Evolutionary conservation across 2,888 invertebrate species (phyloP).

Genomic region (Patella ulyssiponensis): DNA sequence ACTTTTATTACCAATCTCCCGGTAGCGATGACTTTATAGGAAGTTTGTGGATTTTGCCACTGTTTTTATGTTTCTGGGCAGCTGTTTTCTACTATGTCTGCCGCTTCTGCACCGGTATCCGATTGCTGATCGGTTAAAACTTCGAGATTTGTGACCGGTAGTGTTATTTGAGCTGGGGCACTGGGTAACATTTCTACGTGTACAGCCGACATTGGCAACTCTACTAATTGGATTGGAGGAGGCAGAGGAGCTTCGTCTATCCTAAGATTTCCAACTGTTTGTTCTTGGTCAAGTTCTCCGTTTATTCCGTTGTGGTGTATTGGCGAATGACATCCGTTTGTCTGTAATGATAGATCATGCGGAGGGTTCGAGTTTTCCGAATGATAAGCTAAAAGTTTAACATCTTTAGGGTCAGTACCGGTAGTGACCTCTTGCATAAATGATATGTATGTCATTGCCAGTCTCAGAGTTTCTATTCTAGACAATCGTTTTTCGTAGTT

Average conservation of each 20-base stretch:
- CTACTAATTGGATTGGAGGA: background rate
- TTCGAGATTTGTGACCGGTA: background rate
- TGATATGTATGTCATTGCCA: slow-evolving; percentile 96
- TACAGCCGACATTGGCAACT: background rate
- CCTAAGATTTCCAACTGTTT: background rate
- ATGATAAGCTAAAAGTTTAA: slow-evolving; percentile 35
- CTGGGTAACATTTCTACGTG: background rate
- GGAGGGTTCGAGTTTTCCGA: background rate
- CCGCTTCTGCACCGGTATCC: no score
- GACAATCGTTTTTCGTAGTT: slow-evolving; percentile 67
- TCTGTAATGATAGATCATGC: background rate
- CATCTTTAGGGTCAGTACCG: slow-evolving; percentile 57
- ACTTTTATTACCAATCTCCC: no score
- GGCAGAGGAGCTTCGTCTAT: background rate
- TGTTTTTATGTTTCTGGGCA: no score
- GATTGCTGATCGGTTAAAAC: background rate
- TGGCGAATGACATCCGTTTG: background rate
- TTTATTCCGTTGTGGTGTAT: background rate
- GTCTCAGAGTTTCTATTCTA: slow-evolving; percentile 84
- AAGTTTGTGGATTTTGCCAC: no score
- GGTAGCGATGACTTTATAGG: no score
- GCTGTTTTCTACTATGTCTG: no score
- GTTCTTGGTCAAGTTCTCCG: background rate
- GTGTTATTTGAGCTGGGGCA: background rate
- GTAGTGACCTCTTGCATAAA: slow-evolving; percentile 89